phyloP scores from a whole-genome alignment of 2,888 invertebrate genomes.

The Nephrotoma appendiculata region DNA sequence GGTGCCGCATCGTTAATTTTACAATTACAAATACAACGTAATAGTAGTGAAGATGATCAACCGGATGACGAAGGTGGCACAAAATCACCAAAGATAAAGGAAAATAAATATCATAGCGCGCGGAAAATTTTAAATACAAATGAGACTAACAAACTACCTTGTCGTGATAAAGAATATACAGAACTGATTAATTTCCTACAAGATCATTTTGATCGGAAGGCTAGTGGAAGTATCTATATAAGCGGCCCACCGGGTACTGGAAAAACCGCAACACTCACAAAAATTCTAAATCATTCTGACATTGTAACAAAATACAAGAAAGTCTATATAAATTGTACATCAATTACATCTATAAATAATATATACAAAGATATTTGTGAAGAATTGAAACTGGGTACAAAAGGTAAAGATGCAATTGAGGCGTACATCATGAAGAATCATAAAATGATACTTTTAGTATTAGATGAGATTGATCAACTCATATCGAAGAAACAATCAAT shows the following conservation, averaged over 20 bases:
- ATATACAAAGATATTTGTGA: slow-evolving; percentile 66
- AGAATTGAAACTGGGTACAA: slow-evolving; percentile 47
- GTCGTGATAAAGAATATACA: slow-evolving; percentile 65
- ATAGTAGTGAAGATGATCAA: slow-evolving; percentile 6
- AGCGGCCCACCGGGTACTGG: slow-evolving; percentile 97
- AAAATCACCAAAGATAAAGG: neutral
- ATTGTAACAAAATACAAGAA: slow-evolving; percentile 34
- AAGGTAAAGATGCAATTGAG: slow-evolving; percentile 51
- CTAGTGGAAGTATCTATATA: slow-evolving; percentile 76
- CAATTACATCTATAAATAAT: slow-evolving; percentile 65
- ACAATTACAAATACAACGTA: neutral
- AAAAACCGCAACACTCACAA: slow-evolving; percentile 77
- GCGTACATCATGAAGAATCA: slow-evolving; percentile 49
- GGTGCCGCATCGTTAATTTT: neutral
- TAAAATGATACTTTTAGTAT: slow-evolving; percentile 64
- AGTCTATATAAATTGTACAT: slow-evolving; percentile 71
- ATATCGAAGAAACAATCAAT: slow-evolving; percentile 64
- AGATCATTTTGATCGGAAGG: slow-evolving; percentile 44
- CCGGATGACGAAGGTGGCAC: slow-evolving; percentile 2
- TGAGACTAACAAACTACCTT: slow-evolving; percentile 41
- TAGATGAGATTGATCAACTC: slow-evolving; percentile 94
- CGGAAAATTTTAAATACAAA: slow-evolving; percentile 27
- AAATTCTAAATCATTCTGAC: slow-evolving; percentile 51
- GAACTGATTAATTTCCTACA: slow-evolving; percentile 54
- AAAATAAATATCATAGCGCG: slow-evolving; percentile 29